These are phyloP conservation scores for Eutrigla gurnardus DNA, from an alignment of 2,797 vertebrate genomes.

Conservation along the genomic window DNA sequence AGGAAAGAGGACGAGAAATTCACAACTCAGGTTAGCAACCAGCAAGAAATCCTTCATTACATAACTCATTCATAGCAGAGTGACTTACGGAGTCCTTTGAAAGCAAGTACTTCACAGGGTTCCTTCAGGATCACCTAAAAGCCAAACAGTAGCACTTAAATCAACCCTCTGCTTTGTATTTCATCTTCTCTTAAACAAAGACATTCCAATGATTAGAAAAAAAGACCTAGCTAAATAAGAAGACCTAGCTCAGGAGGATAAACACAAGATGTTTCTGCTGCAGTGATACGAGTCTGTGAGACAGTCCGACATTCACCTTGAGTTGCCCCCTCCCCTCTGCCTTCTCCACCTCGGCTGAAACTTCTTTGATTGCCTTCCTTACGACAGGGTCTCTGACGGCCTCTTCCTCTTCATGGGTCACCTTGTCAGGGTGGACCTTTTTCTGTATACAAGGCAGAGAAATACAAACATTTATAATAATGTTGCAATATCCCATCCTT, in stretches of 20 bases:
- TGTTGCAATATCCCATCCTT: neutral
- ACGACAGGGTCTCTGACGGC: constrained; percentile 73
- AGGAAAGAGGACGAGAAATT: neutral
- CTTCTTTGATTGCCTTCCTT: constrained; percentile 76
- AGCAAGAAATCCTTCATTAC: neutral
- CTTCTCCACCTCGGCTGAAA: constrained; percentile 79
- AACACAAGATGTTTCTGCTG: neutral
- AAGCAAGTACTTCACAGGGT: constrained; percentile 79
- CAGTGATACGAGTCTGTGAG: neutral
- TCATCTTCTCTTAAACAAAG: no score
- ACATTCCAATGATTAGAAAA: no score
- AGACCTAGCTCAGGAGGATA: neutral
- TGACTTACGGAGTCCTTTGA: constrained; percentile 84
- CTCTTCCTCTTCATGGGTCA: constrained; percentile 75
- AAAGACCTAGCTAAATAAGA: neutral
- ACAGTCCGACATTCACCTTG: constrained; percentile 67
- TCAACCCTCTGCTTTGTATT: no score
- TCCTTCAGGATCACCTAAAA: constrained; percentile 84
- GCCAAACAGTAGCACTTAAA: neutral
- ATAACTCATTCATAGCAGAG: neutral
- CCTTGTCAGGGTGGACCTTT: constrained; percentile 75
- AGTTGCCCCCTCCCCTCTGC: constrained; percentile 82
- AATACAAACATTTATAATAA: neutral
- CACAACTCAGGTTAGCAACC: neutral
- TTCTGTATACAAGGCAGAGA: constrained; percentile 66